Conservation (phyloP, 2,888 invertebrate genomes). For the Agrotis puta region DNA sequence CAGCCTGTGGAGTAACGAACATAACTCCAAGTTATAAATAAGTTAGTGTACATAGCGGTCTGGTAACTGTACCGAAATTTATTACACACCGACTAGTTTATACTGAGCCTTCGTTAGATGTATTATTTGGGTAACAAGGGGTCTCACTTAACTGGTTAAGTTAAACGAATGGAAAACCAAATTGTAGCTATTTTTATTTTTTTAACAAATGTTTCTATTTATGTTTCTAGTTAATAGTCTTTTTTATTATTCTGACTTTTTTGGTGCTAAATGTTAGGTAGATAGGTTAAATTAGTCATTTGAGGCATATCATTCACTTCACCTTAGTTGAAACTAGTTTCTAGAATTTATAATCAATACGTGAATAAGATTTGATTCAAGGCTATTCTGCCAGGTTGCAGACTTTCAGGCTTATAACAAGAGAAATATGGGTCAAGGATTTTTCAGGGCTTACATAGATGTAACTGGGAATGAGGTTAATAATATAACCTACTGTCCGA, state of each 20-base stretch:
- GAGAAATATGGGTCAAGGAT: slow-evolving; percentile 36
- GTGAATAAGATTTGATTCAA: slow-evolving; percentile 9
- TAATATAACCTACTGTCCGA: neutral
- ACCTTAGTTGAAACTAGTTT: slow-evolving; percentile 12
- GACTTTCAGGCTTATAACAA: neutral
- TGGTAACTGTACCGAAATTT: slow-evolving; percentile 50
- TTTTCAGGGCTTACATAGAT: too few species aligned
- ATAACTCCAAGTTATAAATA: slow-evolving; percentile 52
- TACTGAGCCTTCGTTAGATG: slow-evolving; percentile 7
- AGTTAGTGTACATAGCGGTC: slow-evolving; percentile 45
- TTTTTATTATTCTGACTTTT: slow-evolving; percentile 10
- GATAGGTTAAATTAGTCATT: slow-evolving; percentile 10
- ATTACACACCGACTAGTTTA: neutral
- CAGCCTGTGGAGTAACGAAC: slow-evolving; percentile 41
- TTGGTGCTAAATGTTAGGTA: neutral
- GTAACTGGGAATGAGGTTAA: neutral
- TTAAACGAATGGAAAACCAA: slow-evolving; percentile 37
- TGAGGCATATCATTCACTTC: slow-evolving; percentile 22
- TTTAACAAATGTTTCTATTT: slow-evolving; percentile 26
- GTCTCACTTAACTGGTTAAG: slow-evolving; percentile 8
- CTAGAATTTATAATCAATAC: slow-evolving; percentile 11
- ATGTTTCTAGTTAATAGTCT: neutral
- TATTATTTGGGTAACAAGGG: neutral
- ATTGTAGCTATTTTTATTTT: slow-evolving; percentile 19
- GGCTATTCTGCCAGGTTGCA: slow-evolving; percentile 17